Percentiles rank a stretch among this genome's conserved stretches.
phyloP scores from a whole-genome alignment of 2,113 vertebrate genomes.

The Tetrao urogallus region DNA sequence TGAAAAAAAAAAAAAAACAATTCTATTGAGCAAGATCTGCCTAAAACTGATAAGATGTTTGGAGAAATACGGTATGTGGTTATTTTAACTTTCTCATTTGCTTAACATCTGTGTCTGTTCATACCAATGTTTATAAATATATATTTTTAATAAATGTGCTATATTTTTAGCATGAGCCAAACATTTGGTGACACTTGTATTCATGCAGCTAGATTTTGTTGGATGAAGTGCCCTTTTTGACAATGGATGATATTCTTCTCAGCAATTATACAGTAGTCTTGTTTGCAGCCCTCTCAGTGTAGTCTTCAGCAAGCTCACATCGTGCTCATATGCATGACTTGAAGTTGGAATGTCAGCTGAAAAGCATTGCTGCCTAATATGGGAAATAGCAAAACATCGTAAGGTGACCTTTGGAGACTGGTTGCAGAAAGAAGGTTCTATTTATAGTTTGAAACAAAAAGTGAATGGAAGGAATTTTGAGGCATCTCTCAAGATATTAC shows the following conservation, averaged over 20 bases:
- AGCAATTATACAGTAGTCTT: constrained; percentile 19
- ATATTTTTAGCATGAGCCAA: constrained; percentile 87
- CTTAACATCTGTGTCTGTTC: constrained; percentile 77
- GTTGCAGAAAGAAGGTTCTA: constrained; percentile 47
- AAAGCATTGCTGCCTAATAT: constrained; percentile 67
- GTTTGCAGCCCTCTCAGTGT: constrained; percentile 53
- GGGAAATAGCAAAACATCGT: constrained; percentile 48
- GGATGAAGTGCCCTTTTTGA: constrained; percentile 49
- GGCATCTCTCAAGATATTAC: neutral
- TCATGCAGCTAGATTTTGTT: constrained; percentile 63
- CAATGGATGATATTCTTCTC: constrained; percentile 29
- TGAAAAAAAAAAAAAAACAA: neutral
- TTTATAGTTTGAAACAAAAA: constrained; percentile 7
- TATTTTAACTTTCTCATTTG: constrained; percentile 73
- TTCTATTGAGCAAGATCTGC: constrained; percentile 47
- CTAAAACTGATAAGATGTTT: constrained; percentile 62
- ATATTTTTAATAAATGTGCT: constrained; percentile 88
- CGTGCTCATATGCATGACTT: constrained; percentile 69
- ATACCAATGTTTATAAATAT: constrained; percentile 83
- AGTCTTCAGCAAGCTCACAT: constrained; percentile 54
- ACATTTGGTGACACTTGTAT: constrained; percentile 69
- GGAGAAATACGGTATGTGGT: constrained; percentile 57
- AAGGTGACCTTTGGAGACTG: constrained; percentile 68
- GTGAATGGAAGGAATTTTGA: neutral
- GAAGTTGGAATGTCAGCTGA: constrained; percentile 70